Base-by-base conservation (phyloP, 2,113 vertebrate genomes). In the Pipa parva region DNA sequence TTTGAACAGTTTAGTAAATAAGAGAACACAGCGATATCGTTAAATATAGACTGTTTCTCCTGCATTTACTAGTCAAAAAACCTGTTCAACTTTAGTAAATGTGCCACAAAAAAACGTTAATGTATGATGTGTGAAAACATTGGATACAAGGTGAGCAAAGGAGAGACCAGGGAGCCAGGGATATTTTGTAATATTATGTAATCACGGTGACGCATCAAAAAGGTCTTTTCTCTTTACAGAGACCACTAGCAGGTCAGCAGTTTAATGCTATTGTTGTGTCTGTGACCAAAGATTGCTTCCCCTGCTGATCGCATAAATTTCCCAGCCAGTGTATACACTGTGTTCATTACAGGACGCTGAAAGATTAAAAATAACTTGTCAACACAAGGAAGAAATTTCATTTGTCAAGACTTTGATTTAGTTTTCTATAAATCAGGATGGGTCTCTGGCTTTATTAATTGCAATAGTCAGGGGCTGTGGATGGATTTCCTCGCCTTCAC, bases 351-450 rank as follows among this genome's bases (percentile, higher is more conserved):
- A 42, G 29, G 60, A 69, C 65, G 57, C 33, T 60, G 57, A 60
- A 60, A 69, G 65, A 69, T 69, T 69, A 69, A 69, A 69, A 69
- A 69, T 69, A 69, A 69, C 65, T 60, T 69, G 65, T 69, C 65
- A 60, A 57, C 51, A 69, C 57, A 45, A 57, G 65, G 65, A 69
- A 69, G 57, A 54, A 69, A 69, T 69, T 69, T 69, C 65, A 69
- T 69, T 69, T 69, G 65, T 69, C 65, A 69, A 24, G 20, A 69
- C 46, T 60, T 69, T 69, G 65, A 69, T 69, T 69, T 69, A 69
- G 57, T 33, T 60, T 57, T 69, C 65, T 69, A 69, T 69, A 69
- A 69, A 69, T 69, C 65, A 69, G 65, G 48, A 69, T 37, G 56
- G 65, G 57, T 42, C 65, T 60, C 48, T 49, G n/a, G 65, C 56